Evolutionary conservation across 1,140 invertebrate genomes (phyloP).

Genomic region (Latrodectus geometricus): DNA sequence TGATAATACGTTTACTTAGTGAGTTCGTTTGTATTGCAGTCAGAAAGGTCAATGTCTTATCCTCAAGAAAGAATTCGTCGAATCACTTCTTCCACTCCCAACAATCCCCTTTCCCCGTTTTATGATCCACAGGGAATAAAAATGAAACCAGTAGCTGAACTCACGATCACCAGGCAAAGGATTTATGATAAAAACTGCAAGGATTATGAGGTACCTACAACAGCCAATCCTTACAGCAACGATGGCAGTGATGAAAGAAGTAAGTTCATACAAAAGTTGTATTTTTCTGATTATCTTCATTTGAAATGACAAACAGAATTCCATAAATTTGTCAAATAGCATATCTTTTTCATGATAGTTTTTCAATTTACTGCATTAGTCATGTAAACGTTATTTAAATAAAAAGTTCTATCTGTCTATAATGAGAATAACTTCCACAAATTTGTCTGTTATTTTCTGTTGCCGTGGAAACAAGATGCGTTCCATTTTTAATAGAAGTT

Average conservation of each 20-base stretch:
- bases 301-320: too few species aligned
- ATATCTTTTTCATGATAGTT: too few species aligned
- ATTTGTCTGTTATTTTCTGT: too few species aligned
- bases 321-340: too few species aligned
- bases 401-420: too few species aligned
- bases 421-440: too few species aligned
- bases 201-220: not conserved
- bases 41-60: slow-evolving; percentile 67
- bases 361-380: too few species aligned
- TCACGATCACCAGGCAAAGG: slow-evolving; percentile 61
- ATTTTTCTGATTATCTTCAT: too few species aligned
- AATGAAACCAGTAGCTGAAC: slow-evolving; percentile 69
- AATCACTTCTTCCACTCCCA: slow-evolving; percentile 70
- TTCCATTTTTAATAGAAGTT: too few species aligned
- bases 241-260: not conserved
- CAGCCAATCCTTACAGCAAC: not conserved
- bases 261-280: not conserved
- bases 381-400: too few species aligned
- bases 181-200: slow-evolving; percentile 60
- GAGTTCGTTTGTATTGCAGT: slow-evolving; percentile 65
- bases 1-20: not conserved
- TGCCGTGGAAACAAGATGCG: too few species aligned
- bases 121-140: slow-evolving; percentile 68
- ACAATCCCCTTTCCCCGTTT: slow-evolving; percentile 71
- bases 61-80: slow-evolving; percentile 70